Evolutionary conservation across 2,888 invertebrate genomes (phyloP), one percentile per base, ranked within the genome.

Genomic region (Pemphredon lugubris): DNA sequence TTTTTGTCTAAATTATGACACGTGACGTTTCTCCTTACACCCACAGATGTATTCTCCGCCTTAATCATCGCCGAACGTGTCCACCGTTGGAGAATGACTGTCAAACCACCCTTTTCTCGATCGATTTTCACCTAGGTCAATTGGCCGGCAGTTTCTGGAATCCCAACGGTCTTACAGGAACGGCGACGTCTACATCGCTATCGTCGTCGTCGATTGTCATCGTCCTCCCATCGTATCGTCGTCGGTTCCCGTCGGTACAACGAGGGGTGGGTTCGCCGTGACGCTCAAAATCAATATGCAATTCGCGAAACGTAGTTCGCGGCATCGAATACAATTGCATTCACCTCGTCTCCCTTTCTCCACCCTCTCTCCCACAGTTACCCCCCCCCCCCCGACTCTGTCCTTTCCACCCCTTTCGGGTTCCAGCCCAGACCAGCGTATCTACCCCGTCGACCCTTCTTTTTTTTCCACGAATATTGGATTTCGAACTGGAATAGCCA

Each of bases 251-350:
- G 50, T 57, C 50, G 59, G 26, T 48, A 37, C 44, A 20, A 44
- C 34, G 53, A 3, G 18, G 23, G 9, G 23, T 20, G 9, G 26
- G 32, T 5, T n/a, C 7, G 37, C 13, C n/a, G 18, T 26, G 42
- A 20, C 47, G 69, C 53, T 69, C 61, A 72, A 80, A 80, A 80
- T 76, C 81, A 76, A 80, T 80, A 80, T 72, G 80, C 78, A 73
- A 80, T 78, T 77, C 73, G 70, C 67, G 75, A 75, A 77, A 73
- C 73, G 73, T 73, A 76, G 77, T 75, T 70, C 75, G 73, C 73
- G 75, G 69, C 75, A 64, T 63, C 73, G 70, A 65, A 76, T 70
- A 77, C 75, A 76, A 77, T 76, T 76, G 75, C 75, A 53, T 68
- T 40, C 53, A 55, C 37, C 42, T 53, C 64, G 6, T 34, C 55